Evolutionary conservation across 2,113 vertebrate species (phyloP).

Genomic region (Zosterops japonicus): DNA sequence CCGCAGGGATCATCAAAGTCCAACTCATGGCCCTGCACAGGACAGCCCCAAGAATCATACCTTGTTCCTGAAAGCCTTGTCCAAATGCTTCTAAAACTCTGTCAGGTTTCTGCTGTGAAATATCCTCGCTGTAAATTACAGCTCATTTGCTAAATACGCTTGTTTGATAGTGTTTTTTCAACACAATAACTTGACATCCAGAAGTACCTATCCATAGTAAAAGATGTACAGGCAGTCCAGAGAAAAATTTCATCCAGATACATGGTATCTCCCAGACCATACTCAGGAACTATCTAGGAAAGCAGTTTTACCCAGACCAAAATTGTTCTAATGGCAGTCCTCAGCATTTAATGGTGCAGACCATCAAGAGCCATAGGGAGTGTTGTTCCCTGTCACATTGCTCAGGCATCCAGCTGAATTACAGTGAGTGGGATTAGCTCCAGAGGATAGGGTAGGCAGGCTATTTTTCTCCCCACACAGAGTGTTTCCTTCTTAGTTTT

Average conservation of each 20-base stretch:
- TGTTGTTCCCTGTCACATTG: fast-evolving
- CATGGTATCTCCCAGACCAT: background rate
- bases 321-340: background rate
- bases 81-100: background rate
- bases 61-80: background rate
- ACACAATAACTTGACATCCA: background rate
- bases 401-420: background rate
- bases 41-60: background rate
- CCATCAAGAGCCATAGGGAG: background rate
- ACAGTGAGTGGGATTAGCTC: background rate
- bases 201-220: background rate
- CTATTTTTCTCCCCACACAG: background rate
- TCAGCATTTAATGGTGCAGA: background rate
- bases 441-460: background rate
- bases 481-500: background rate
- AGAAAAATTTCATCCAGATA: background rate
- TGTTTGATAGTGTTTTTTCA: background rate
- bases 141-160: background rate
- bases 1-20: too few relatives aligned
- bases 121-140: background rate
- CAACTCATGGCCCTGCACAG: background rate
- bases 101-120: background rate
- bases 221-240: background rate
- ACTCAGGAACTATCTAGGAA: background rate
- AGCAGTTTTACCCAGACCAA: background rate